Evolutionary conservation across 2,113 vertebrate genomes (phyloP).

Genomic region (Paracanthobrama guichenoti): DNA sequence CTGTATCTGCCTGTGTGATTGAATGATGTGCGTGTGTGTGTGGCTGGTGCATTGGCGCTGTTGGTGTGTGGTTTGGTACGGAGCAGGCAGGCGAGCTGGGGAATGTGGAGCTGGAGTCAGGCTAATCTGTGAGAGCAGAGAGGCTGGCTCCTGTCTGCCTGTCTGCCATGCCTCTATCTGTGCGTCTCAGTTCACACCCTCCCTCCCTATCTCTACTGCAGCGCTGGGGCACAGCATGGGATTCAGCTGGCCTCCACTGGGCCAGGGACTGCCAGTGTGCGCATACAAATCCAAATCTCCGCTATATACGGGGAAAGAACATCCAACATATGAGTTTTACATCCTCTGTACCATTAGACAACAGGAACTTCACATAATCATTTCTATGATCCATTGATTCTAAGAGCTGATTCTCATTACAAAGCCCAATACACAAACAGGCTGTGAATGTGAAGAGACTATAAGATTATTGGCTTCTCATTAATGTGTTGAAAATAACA

Average conservation of each 20-base stretch:
- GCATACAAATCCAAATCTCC: constrained; percentile 52
- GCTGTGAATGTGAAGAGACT: not conserved
- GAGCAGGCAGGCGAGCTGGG: constrained; percentile 71
- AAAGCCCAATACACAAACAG: constrained; percentile 29
- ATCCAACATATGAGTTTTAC: not conserved
- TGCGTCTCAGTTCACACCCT: constrained; percentile 89
- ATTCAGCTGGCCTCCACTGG: constrained; percentile 31
- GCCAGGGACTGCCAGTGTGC: constrained; percentile 45
- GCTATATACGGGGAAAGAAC: not conserved
- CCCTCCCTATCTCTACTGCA: constrained; percentile 79
- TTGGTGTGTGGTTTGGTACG: constrained; percentile 18
- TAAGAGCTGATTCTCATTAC: constrained; percentile 12
- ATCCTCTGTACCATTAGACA: not conserved
- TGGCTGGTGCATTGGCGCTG: not conserved
- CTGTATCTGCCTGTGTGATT: not conserved
- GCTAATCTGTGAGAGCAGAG: constrained; percentile 81
- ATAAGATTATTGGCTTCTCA: constrained; percentile 16
- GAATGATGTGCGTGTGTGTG: constrained; percentile 27
- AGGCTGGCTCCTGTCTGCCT: constrained; percentile 87
- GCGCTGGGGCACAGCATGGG: constrained; percentile 55
- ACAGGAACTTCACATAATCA: not conserved
- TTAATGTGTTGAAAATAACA: constrained; percentile 47
- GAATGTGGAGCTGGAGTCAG: constrained; percentile 86
- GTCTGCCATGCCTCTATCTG: constrained; percentile 83
- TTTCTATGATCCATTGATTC: not conserved